These are phyloP conservation scores for Antechinus flavipes DNA, from an alignment of 2,113 vertebrate species.

Conservation along the genomic window DNA sequence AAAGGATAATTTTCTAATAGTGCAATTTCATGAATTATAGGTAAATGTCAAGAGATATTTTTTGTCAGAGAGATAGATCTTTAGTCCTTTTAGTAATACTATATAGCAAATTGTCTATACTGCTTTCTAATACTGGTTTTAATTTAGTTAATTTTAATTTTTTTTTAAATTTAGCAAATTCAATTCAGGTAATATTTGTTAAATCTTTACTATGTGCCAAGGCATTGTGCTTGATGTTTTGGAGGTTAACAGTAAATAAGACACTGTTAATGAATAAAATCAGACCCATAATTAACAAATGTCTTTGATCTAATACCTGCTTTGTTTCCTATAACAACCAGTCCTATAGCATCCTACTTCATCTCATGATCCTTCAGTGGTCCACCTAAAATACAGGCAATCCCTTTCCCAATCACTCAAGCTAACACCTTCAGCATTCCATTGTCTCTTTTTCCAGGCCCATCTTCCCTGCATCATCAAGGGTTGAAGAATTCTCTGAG, in stretches of 20 bases:
- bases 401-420: no score
- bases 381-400: background rate
- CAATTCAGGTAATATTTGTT: no score
- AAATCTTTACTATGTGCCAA: background rate
- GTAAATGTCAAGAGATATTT: background rate
- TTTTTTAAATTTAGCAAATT: no score
- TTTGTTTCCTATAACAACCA: background rate
- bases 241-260: background rate
- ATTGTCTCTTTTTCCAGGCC: background rate
- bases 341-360: background rate
- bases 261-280: background rate
- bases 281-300: background rate
- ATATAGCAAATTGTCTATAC: background rate
- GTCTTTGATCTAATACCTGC: background rate
- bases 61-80: background rate
- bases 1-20: background rate
- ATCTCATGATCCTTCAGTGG: background rate
- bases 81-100: background rate
- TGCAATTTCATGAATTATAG: background rate
- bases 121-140: background rate
- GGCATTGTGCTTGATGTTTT: background rate
- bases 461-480: background rate
- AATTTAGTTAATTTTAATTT: no score
- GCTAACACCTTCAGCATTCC: background rate
- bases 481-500: background rate